Conservation (phyloP, 2,888 invertebrate species). For the Sturmia bella region DNA sequence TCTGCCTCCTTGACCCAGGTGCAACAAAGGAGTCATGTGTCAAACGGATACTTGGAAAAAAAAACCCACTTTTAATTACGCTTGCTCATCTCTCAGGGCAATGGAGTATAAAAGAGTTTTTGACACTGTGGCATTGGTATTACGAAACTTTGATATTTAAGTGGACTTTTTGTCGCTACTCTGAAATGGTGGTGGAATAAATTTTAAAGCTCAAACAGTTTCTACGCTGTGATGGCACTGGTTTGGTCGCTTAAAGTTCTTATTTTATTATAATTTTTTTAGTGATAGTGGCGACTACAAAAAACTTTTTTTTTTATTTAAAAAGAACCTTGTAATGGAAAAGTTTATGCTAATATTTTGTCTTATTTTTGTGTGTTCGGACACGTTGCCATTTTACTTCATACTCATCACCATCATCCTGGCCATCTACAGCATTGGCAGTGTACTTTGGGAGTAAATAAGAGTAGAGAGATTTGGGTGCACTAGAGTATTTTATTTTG, state of each 20-base stretch:
- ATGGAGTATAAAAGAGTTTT: slow-evolving; percentile 67
- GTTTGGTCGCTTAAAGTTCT: slow-evolving; percentile 14
- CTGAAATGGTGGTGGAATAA: slow-evolving; percentile 20
- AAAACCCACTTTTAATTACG: slow-evolving; percentile 56
- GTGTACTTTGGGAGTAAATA: too few species aligned
- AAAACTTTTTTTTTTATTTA: slow-evolving; percentile 9
- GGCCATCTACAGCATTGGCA: slow-evolving; percentile 9
- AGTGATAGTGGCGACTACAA: neutral
- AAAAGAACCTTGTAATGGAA: too few species aligned
- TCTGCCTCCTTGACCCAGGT: slow-evolving; percentile 19
- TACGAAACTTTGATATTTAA: slow-evolving; percentile 66
- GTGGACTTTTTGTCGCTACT: slow-evolving; percentile 20
- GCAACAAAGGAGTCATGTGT: slow-evolving; percentile 40
- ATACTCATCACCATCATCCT: slow-evolving; percentile 39
- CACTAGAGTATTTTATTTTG: too few species aligned
- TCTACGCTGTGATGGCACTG: slow-evolving; percentile 22
- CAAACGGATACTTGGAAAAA: slow-evolving; percentile 48
- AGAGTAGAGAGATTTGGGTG: too few species aligned
- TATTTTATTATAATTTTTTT: neutral
- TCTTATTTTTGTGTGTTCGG: slow-evolving; percentile 61
- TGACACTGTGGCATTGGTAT: slow-evolving; percentile 66
- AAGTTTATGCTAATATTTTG: slow-evolving; percentile 60
- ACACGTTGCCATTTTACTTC: slow-evolving; percentile 59
- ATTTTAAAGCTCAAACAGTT: slow-evolving; percentile 28
- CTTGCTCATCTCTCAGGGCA: slow-evolving; percentile 61